These are phyloP conservation scores for Gavia stellata DNA, from an alignment of 2,113 vertebrate genomes.

Conservation along the genomic window DNA sequence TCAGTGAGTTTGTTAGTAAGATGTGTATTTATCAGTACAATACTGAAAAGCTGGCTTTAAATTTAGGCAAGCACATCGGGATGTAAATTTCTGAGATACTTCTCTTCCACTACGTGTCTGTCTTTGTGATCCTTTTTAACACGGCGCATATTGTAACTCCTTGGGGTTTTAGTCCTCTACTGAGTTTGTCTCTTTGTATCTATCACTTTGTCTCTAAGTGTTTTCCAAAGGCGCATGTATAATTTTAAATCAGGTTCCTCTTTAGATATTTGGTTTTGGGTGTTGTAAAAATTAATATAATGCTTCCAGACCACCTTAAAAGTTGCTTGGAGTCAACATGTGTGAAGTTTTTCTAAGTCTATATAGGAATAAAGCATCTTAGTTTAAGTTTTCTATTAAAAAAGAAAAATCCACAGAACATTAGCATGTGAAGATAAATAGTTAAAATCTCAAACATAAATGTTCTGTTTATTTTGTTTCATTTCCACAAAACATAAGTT, in stretches of 20 bases:
- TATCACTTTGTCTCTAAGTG: too few species aligned
- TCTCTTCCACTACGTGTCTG: not conserved
- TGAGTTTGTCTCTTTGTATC: not conserved
- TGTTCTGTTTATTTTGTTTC: not conserved
- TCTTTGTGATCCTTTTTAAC: not conserved
- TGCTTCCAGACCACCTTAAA: not conserved
- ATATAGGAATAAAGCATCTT: not conserved
- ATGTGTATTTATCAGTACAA: not conserved
- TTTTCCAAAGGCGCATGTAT: not conserved
- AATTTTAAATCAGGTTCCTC: not conserved
- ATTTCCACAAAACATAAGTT: not conserved
- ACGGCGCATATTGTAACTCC: not conserved
- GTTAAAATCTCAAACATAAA: not conserved
- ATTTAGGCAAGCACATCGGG: not conserved
- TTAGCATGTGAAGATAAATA: not conserved
- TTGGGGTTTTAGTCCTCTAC: not conserved
- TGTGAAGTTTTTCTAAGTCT: not conserved
- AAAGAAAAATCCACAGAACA: not conserved
- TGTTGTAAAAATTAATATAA: not conserved
- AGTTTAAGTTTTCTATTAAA: not conserved
- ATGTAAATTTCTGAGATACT: not conserved
- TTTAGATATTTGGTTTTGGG: not conserved
- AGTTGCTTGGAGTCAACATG: not conserved
- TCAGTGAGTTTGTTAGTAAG: not conserved
- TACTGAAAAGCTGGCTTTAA: not conserved